phyloP scores from a whole-genome alignment of 2,888 invertebrate genomes.

The Nineta flava region DNA sequence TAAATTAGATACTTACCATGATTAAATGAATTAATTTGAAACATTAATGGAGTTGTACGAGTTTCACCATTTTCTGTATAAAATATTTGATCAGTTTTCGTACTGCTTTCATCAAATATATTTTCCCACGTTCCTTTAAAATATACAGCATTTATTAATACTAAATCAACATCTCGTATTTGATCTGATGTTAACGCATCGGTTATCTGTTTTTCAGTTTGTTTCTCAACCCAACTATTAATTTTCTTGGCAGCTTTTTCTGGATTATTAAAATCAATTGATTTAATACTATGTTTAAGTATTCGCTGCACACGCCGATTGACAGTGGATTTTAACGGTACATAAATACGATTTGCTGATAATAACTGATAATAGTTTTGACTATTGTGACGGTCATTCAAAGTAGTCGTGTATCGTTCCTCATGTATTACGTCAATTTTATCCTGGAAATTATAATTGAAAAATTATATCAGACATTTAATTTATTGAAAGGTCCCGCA shows the following conservation, averaged over 20 bases:
- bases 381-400: too few relatives aligned
- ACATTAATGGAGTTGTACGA: too few relatives aligned
- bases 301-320: neutral
- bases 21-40: too few relatives aligned
- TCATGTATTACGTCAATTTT: neutral
- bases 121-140: neutral
- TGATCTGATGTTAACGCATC: neutral
- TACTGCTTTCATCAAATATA: neutral
- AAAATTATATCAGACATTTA: too few relatives aligned
- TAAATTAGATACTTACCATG: too few relatives aligned
- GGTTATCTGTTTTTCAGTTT: neutral
- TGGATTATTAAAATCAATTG: neutral
- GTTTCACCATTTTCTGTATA: too few relatives aligned
- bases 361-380: too few relatives aligned
- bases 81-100: too few relatives aligned
- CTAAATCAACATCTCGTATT: neutral
- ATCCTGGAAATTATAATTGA: neutral
- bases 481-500: too few relatives aligned
- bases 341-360: neutral
- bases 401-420: too few relatives aligned
- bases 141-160: neutral
- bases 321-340: neutral
- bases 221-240: neutral
- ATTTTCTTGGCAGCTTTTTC: neutral
- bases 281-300: neutral